Percentiles rank a stretch among this genome's conserved stretches.
Conservation (phyloP, 2,888 invertebrate genomes). For the Drosophila anomelani region DNA sequence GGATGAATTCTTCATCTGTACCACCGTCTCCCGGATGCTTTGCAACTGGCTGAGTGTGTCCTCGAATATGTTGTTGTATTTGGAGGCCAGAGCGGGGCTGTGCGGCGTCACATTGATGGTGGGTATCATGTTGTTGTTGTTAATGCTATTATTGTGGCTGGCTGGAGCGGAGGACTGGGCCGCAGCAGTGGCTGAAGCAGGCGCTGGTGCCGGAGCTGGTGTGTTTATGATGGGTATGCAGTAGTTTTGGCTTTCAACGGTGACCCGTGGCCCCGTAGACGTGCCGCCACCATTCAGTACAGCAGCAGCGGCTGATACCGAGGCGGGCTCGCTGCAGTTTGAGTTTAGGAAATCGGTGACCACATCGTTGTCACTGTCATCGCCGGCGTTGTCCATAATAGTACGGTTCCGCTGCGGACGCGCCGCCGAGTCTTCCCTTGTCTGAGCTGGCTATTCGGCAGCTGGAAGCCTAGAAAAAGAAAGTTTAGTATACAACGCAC, state of each 20-base stretch:
- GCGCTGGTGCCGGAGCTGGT: conserved; percentile 63
- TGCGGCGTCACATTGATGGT: conserved; percentile 95
- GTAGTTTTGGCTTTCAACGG: conserved; percentile 78
- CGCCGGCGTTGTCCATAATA: conserved; percentile 73
- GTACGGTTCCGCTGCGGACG: conserved; percentile 38
- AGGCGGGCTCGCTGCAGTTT: conserved; percentile 64
- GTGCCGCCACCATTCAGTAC: conserved; percentile 41
- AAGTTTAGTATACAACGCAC: conserved; percentile 70
- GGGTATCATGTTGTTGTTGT: conserved; percentile 87
- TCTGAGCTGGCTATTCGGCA: conserved; percentile 15
- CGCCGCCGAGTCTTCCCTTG: conserved; percentile 25
- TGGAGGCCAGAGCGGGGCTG: conserved; percentile 92
- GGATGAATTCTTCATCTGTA: conserved; percentile 84
- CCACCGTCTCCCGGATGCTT: conserved; percentile 84
- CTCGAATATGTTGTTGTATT: conserved; percentile 88
- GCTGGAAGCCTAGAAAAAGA: conserved; percentile 70
- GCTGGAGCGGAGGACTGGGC: conserved; percentile 50
- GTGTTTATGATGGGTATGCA: conserved; percentile 83
- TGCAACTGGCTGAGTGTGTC: conserved; percentile 84
- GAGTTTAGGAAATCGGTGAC: conserved; percentile 84
- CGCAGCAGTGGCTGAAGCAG: conserved; percentile 44
- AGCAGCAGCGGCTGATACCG: not conserved
- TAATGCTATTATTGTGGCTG: conserved; percentile 48
- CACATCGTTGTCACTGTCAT: conserved; percentile 84
- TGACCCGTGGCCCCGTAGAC: conserved; percentile 44